These are phyloP conservation scores for Thalassarche chlororhynchos DNA, from an alignment of 2,113 vertebrate genomes.

Conservation along the genomic window DNA sequence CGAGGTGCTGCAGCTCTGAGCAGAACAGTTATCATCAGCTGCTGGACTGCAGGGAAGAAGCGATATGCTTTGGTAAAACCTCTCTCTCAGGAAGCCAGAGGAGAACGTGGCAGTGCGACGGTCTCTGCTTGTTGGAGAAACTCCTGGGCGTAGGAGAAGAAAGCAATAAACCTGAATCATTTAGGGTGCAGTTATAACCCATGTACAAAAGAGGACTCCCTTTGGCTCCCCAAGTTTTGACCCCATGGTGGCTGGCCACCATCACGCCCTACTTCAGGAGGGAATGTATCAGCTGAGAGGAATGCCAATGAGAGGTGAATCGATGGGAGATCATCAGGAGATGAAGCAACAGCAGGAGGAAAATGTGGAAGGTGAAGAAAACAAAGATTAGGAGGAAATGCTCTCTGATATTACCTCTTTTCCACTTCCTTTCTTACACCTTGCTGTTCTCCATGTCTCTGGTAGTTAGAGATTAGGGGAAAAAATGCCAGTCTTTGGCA, in stretches of 20 bases:
- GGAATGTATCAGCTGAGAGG: not conserved
- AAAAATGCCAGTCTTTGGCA: not conserved
- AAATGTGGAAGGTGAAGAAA: not conserved
- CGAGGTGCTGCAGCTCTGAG: not conserved
- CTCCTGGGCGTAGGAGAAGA: rapidly evolving
- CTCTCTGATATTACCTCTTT: not conserved
- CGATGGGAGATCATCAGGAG: not conserved
- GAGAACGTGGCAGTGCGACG: rapidly evolving
- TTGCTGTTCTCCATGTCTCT: not conserved
- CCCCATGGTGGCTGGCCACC: not conserved
- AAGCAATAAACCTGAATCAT: not conserved
- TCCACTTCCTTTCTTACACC: not conserved
- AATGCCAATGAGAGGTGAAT: not conserved
- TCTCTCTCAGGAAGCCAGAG: not conserved
- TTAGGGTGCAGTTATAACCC: not conserved
- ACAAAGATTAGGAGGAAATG: not conserved
- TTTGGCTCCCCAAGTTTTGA: not conserved
- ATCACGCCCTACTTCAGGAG: not conserved
- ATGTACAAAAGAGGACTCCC: not conserved
- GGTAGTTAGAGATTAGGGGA: not conserved
- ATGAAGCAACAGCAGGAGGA: not conserved
- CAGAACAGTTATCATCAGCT: not conserved
- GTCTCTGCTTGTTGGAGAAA: not conserved
- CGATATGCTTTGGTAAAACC: not conserved
- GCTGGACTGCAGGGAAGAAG: not conserved